Evolutionary conservation across 2,797 vertebrate species (phyloP), one percentile per base, ranked within the genome.

Genomic region (Sparus aurata): DNA sequence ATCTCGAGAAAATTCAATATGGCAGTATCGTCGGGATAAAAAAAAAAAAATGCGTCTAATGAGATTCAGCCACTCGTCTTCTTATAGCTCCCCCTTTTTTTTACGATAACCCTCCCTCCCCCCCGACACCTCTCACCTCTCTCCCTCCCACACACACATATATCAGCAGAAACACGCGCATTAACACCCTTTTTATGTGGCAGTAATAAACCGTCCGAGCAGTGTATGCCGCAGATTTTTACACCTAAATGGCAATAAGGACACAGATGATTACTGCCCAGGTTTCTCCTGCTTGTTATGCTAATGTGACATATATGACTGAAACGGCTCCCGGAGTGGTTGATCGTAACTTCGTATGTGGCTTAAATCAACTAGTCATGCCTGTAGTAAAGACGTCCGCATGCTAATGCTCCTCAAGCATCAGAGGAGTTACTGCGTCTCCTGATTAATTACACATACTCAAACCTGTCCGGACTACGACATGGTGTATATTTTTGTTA

Each of bases 271-370:
- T 78, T 85, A 83, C 84, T 69, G 47, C 41, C 27, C 46, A 72
- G 69, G 67, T 71, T 85, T 77, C 66, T 30, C 23, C 63, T 71
- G 81, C 79, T 67, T 88, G 55, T 72, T 75, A 87, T 87, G 85
- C 73, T 85, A 89, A 90, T 90, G 75, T 85, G 49, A 88, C 78
- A 80, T 80, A 79, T 79, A 84, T 75, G 75, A 84, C 38, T 75
- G 57, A 73, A 85, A 70, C 30, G 34, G 76, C 53, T 87, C 61
- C 41, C 54, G 20, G 72, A 59, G 30, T 23, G 62, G 6, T 9
- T 58, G 63, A 80, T 70, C 4, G 4, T 6, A 53, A 41, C 45
- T 72, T 52, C 38, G 70, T 47, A 60, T 47, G 73, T 58, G 23
- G 16, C 46, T 73, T 68, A 69, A 82, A 82, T 34, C 38, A 69